A percentile compares a stretch with the other conserved stretches of the same genome.
phyloP scores from a whole-genome alignment of 2,797 vertebrate genomes.

The Antennarius maculatus region DNA sequence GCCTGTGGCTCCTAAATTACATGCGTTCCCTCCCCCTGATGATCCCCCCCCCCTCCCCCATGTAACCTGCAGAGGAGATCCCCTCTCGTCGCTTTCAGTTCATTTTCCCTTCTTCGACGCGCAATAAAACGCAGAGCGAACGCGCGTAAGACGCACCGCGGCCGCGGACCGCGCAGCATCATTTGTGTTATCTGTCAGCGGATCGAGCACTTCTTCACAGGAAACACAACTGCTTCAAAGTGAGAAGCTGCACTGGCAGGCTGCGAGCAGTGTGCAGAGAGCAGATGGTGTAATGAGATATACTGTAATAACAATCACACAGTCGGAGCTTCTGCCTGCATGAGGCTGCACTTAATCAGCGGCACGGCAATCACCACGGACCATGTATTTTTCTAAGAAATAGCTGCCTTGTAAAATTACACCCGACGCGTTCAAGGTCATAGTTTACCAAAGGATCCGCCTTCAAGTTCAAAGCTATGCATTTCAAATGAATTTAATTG shows the following conservation, averaged over 20 bases:
- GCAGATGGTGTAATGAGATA: conserved; percentile 69
- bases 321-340: conserved; percentile 46
- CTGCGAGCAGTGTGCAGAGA: conserved; percentile 43
- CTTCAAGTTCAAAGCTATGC: conserved; percentile 58
- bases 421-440: conserved; percentile 18
- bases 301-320: conserved; percentile 55
- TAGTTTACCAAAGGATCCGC: conserved; percentile 1
- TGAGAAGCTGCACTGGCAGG: conserved; percentile 29
- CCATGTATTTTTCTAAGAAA: conserved; percentile 32
- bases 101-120: not conserved
- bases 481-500: conserved; percentile 55
- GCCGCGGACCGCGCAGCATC: not conserved
- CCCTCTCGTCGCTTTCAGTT: not conserved
- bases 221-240: conserved; percentile 36
- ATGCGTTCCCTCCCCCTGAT: not conserved
- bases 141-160: not conserved
- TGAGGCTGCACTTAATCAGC: conserved; percentile 37
- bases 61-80: not conserved
- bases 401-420: conserved; percentile 34
- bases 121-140: not conserved
- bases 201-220: conserved; percentile 4
- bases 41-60: conserved; percentile 1
- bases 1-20: conserved; percentile 6
- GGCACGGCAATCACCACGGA: conserved; percentile 44
- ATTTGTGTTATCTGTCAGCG: conserved; percentile 2